Evolutionary conservation across 2,888 invertebrate species (phyloP).

Genomic region (Tuberolachnus salignus): DNA sequence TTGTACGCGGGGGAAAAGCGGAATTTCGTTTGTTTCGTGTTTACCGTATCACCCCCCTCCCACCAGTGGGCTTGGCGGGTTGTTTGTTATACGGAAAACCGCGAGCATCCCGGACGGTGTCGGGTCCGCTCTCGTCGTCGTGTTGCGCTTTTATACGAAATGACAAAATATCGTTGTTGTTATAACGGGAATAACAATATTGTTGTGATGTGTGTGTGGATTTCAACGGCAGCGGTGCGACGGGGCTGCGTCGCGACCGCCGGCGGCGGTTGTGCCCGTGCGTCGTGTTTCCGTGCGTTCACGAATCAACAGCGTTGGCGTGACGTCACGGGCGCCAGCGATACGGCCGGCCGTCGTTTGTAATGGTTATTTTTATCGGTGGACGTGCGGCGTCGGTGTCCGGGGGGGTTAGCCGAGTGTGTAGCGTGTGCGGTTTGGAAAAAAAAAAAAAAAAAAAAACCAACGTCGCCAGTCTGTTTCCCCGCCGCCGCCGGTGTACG

Average conservation of each 20-base stretch:
- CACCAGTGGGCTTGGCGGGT: too few relatives aligned
- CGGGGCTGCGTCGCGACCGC: neutral
- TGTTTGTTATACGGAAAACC: too few relatives aligned
- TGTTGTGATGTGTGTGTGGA: too few relatives aligned
- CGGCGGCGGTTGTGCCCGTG: neutral
- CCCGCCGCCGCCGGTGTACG: neutral
- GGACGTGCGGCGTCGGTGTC: neutral
- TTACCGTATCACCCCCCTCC: neutral
- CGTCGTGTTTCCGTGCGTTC: neutral
- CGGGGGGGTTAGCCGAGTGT: neutral
- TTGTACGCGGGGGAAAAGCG: neutral
- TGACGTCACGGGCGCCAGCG: conserved; percentile 52
- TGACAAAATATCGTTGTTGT: neutral
- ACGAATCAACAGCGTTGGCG: conserved; percentile 49
- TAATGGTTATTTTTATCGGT: conserved; percentile 53
- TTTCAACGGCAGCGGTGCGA: neutral
- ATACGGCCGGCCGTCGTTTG: conserved; percentile 25
- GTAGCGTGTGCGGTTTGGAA: conserved; percentile 23
- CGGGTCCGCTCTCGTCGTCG: neutral
- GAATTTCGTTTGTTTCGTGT: neutral
- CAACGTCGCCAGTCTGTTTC: conserved; percentile 39
- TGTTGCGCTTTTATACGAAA: too few relatives aligned
- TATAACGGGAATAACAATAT: too few relatives aligned
- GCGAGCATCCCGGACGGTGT: neutral
- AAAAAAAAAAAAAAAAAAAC: conserved; percentile 26